These are phyloP conservation scores for Loriculus beryllinus DNA, from an alignment of 2,797 vertebrate genomes.

Conservation along the genomic window DNA sequence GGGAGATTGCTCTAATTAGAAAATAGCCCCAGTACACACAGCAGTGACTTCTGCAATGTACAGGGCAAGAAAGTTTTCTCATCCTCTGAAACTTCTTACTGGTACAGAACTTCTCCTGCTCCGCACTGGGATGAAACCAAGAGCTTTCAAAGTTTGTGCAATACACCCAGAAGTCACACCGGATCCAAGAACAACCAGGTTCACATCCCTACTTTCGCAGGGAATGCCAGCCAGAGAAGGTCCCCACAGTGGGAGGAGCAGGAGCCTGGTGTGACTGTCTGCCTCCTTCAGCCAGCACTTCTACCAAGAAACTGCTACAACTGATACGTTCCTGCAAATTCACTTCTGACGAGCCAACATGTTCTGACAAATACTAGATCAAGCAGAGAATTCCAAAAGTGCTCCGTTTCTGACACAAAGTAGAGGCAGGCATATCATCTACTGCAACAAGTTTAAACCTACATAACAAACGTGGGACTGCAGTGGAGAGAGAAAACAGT, in stretches of 20 bases:
- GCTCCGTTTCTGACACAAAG: background rate
- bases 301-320: background rate
- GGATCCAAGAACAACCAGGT: background rate
- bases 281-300: background rate
- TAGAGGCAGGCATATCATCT: background rate
- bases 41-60: background rate
- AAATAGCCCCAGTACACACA: background rate
- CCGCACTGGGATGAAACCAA: background rate
- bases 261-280: background rate
- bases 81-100: background rate
- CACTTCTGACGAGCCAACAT: background rate
- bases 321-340: background rate
- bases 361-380: conserved; percentile 34
- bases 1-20: background rate
- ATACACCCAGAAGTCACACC: background rate
- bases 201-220: background rate
- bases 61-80: background rate
- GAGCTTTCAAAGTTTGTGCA: background rate
- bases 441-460: background rate
- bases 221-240: background rate
- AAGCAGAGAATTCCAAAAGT: conserved; percentile 13
- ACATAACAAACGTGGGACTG: background rate
- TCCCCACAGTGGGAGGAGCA: background rate
- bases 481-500: background rate
- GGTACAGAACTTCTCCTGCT: background rate